Evolutionary conservation across 1,140 invertebrate genomes (phyloP).

Genomic region (Drosophila yakuba): DNA sequence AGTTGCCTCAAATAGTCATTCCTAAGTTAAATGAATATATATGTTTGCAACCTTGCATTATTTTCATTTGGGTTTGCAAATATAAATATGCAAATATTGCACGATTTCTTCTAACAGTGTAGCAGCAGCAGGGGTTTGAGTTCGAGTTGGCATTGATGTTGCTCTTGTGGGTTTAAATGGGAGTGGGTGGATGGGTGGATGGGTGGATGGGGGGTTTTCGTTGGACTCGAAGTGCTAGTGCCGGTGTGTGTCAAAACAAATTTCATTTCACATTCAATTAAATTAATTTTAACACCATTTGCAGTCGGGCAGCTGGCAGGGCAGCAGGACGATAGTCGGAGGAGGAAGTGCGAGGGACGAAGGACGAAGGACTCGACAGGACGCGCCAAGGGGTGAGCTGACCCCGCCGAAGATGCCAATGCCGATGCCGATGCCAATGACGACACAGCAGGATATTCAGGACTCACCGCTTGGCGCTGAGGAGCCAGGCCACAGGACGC

Average conservation of each 20-base stretch:
- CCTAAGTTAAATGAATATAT: not conserved
- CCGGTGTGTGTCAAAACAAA: constrained; percentile 79
- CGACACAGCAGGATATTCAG: constrained; percentile 65
- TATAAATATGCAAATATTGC: too few species aligned
- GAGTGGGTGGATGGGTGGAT: not conserved
- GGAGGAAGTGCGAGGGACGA: too few species aligned
- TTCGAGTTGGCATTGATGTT: constrained; percentile 27
- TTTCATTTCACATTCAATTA: constrained; percentile 84
- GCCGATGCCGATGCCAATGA: constrained; percentile 68
- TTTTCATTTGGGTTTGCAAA: too few species aligned
- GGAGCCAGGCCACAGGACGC: not conserved
- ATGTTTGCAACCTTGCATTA: too few species aligned
- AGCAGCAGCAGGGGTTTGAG: not conserved
- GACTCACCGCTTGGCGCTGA: not conserved
- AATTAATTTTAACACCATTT: constrained; percentile 84
- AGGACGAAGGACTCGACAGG: constrained; percentile 10
- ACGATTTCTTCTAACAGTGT: constrained; percentile 2
- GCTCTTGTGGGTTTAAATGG: constrained; percentile 28
- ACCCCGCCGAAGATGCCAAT: constrained; percentile 33
- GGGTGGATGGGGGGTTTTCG: not conserved
- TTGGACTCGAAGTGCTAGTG: constrained; percentile 16
- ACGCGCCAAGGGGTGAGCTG: constrained; percentile 22
- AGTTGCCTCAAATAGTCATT: not conserved
- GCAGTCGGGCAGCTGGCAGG: constrained; percentile 49
- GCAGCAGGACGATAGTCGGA: not conserved